These are phyloP conservation scores for Alosa alosa DNA, from an alignment of 2,113 vertebrate species.

Conservation along the genomic window DNA sequence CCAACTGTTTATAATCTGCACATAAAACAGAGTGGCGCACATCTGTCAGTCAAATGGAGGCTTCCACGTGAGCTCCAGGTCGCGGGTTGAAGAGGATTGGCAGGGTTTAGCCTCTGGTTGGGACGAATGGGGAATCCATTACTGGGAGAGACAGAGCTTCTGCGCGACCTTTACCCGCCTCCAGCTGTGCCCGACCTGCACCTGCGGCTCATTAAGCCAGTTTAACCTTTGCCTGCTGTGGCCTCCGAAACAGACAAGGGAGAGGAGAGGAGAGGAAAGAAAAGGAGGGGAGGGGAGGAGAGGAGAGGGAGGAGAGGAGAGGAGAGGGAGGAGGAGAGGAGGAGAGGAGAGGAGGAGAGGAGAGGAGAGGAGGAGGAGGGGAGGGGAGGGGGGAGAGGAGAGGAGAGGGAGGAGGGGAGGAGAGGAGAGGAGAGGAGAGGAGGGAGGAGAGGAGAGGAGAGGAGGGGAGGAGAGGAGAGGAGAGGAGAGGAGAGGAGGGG, in stretches of 20 bases:
- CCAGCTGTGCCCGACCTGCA: not conserved
- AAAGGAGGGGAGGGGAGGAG: not conserved
- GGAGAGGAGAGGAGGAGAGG: no score
- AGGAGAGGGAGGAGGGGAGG: not conserved
- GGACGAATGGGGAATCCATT: slow-evolving; percentile 36
- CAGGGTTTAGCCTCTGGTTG: slow-evolving; percentile 19
- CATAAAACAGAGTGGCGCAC: not conserved
- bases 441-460: not conserved
- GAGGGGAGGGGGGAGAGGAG: no score
- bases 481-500: no score
- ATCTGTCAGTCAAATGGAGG: not conserved
- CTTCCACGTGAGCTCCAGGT: not conserved
- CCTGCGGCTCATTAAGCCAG: slow-evolving; percentile 35
- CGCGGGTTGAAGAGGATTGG: not conserved
- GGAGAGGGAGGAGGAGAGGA: no score
- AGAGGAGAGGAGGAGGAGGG: no score
- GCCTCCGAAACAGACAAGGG: no score
- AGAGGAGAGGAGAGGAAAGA: not conserved
- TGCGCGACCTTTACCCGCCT: slow-evolving; percentile 35
- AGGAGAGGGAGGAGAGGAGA: not conserved
- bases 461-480: not conserved
- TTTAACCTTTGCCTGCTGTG: slow-evolving; percentile 38
- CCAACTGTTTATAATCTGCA: not conserved
- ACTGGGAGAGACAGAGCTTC: slow-evolving; percentile 22
- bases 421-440: not conserved